Base-by-base conservation (phyloP, 2,888 invertebrate genomes). In the Dione juno region DNA sequence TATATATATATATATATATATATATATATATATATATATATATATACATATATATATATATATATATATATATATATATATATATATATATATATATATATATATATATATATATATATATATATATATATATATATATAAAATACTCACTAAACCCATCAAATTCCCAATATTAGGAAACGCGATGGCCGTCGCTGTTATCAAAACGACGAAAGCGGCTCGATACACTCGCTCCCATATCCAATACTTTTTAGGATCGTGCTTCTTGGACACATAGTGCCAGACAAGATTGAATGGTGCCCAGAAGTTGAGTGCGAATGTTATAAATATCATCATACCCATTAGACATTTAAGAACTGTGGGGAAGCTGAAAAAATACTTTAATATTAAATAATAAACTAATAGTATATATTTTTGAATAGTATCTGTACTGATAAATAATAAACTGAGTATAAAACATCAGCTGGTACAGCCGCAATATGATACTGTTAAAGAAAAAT, bases 221-320 rank as follows among this genome's bases (percentile, higher is more conserved):
- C 92, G 75, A 74, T 92, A 92, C 0, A 92, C 79, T 19, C 92
- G 78, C 74, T 92, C 92, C 90, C 91, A 92, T 0, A 92, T 69
- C 88, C 89, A 90, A 71, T 89, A 83, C 37, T 77, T 85, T 52
- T 82, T 82, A 0, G 84, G 79, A 5, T 86, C 80, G 53, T 92
- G 88, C 65, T 79, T 86, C 77, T 85, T 85, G 1, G 86, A 80
- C 7, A 92, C 75, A 75, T 93, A 93, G 72, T 88, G 79, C 92
- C 92, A 92, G 0, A 90, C 89, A 16, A 93, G 78, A 75, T 92
- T 91, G 78, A 93, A 93, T 0, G 92, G 92, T 0, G 91, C 91
- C 91, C 91, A 93, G 78, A 89, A 93, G 77, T 92, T 92, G 0
- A 93, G 79, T 0, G 90, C 92, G 14, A 90, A 92, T 0, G 92